phyloP scores from a whole-genome alignment of 2,113 vertebrate genomes.

The Scophthalmus maximus region DNA sequence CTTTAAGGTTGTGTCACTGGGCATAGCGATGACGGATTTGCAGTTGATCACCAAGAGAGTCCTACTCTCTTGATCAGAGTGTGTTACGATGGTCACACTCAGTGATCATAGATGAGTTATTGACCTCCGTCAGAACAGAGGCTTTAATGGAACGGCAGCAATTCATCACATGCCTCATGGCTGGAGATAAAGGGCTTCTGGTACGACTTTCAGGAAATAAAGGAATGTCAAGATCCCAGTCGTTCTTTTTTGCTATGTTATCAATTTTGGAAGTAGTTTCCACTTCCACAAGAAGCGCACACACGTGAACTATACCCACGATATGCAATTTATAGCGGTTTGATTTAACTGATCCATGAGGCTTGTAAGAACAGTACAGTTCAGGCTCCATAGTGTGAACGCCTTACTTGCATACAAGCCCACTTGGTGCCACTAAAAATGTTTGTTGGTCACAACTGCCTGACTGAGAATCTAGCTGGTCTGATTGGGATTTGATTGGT shows the following conservation, averaged over 20 bases:
- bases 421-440: conserved; percentile 6
- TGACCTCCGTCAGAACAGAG: conserved; percentile 75
- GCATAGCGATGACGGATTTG: conserved; percentile 67
- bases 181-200: conserved; percentile 61
- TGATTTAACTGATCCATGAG: neutral
- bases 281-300: neutral
- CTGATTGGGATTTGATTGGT: conserved; percentile 39
- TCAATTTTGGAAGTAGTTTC: conserved; percentile 12
- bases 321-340: neutral
- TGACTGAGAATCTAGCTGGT: neutral
- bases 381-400: neutral
- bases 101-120: conserved; percentile 81
- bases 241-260: neutral
- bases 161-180: conserved; percentile 74
- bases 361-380: neutral
- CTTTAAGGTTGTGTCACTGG: conserved; percentile 67
- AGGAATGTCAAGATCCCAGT: conserved; percentile 31
- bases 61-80: conserved; percentile 74
- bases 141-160: conserved; percentile 66
- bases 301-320: neutral
- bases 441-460: conserved; percentile 13
- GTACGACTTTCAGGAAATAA: conserved; percentile 49
- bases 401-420: conserved; percentile 1
- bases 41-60: conserved; percentile 68
- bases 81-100: conserved; percentile 72